phyloP scores from a whole-genome alignment of 2,888 invertebrate species.

The Bombylius major region DNA sequence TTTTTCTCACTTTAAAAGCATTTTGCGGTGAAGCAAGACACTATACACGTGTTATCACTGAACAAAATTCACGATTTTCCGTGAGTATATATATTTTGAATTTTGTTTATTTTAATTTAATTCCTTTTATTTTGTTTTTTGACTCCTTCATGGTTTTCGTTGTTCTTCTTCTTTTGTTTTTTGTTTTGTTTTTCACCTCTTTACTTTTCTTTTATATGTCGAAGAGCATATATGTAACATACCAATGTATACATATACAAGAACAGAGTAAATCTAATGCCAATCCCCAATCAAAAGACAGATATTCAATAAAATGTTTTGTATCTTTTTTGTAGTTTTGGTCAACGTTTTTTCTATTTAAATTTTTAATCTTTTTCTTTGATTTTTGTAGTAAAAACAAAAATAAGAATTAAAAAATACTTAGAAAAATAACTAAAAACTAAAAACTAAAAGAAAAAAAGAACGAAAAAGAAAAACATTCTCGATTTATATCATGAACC shows the following conservation, averaged over 20 bases:
- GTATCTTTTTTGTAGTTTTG: not conserved
- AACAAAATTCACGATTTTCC: constrained; percentile 20
- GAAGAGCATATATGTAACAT: not conserved
- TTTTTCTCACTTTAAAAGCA: constrained; percentile 14
- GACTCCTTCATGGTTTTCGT: not conserved
- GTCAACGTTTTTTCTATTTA: not conserved
- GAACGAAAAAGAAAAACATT: not conserved
- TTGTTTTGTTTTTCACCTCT: not conserved
- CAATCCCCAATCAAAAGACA: not conserved
- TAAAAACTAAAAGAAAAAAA: not conserved
- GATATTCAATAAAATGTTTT: not conserved
- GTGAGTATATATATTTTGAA: constrained; percentile 13
- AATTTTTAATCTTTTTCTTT: too few species aligned
- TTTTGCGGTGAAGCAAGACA: constrained; percentile 16
- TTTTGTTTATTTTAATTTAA: not conserved
- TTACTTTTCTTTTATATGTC: not conserved
- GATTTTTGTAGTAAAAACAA: not conserved
- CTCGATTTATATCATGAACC: not conserved
- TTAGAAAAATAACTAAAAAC: not conserved
- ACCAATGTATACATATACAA: not conserved
- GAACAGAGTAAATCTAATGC: not conserved
- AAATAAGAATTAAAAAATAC: not conserved
- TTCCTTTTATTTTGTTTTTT: not conserved
- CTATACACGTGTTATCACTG: constrained; percentile 18
- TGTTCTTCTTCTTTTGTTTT: not conserved